Evolutionary conservation across 2,113 vertebrate species (phyloP).

Genomic region (Pangasianodon gigas): DNA sequence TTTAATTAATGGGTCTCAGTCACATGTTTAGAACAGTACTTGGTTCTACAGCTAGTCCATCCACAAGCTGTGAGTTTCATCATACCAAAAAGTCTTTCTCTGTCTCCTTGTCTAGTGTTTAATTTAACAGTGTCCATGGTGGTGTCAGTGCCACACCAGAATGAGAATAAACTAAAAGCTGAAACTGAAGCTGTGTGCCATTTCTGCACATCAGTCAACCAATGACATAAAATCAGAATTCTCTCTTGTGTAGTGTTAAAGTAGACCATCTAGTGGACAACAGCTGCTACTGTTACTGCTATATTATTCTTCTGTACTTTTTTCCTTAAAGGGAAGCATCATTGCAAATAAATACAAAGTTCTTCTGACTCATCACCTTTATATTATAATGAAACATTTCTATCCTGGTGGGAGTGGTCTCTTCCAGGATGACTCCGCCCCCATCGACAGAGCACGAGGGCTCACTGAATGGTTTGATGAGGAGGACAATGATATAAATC

Average conservation of each 20-base stretch:
- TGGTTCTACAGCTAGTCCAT: background rate
- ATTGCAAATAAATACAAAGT: background rate
- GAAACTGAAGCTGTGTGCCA: background rate
- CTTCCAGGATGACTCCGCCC: background rate
- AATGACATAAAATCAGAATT: background rate
- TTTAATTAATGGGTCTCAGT: background rate
- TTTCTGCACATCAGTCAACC: background rate
- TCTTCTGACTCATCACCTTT: background rate
- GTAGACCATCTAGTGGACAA: slow-evolving; percentile 35
- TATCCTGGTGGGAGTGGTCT: background rate
- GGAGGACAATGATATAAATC: background rate
- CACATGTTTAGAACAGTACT: background rate
- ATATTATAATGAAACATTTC: background rate
- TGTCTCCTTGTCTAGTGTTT: background rate
- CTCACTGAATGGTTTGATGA: background rate
- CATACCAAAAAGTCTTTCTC: background rate
- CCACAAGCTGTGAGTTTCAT: background rate
- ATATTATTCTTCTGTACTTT: background rate
- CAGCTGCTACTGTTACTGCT: background rate
- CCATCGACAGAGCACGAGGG: background rate
- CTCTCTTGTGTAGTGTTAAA: background rate
- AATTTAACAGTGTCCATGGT: background rate
- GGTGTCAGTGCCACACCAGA: background rate
- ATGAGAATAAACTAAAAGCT: background rate
- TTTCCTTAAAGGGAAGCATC: background rate